A percentile compares a stretch with the other conserved stretches of the same genome.
Conservation (phyloP, 2,113 vertebrate species). For the Corythoichthys haematopterus region DNA sequence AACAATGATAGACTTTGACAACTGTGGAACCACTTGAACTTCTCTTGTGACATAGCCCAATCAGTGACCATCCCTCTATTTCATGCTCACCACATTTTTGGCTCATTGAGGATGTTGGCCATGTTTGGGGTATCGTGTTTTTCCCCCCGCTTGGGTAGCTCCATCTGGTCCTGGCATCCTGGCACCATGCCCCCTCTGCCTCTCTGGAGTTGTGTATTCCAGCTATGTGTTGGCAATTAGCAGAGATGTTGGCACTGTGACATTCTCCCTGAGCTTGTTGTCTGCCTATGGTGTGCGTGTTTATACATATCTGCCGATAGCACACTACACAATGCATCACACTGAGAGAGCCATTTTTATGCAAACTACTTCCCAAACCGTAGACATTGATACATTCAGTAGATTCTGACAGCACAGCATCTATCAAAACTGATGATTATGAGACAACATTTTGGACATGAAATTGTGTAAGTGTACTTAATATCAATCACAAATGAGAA, state of each 20-base stretch:
- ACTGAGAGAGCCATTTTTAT: neutral
- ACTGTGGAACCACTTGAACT: neutral
- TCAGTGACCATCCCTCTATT: conserved; percentile 40
- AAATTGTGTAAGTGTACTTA: neutral
- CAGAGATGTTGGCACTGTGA: conserved; percentile 62
- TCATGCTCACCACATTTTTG: conserved; percentile 41
- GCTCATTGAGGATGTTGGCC: conserved; percentile 53
- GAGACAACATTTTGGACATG: neutral
- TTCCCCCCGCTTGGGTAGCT: conserved; percentile 46
- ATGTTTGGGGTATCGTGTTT: conserved; percentile 59
- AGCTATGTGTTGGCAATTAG: conserved; percentile 71
- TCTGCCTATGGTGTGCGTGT: conserved; percentile 36
- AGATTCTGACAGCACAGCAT: neutral
- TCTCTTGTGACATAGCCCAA: conserved; percentile 1
- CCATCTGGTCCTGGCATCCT: conserved; percentile 69
- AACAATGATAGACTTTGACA: neutral
- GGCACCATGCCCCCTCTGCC: conserved; percentile 55
- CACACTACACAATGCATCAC: neutral
- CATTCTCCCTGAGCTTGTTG: conserved; percentile 57
- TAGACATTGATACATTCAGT: neutral
- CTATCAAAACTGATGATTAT: neutral
- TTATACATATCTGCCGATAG: conserved; percentile 9
- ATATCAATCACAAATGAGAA: no score
- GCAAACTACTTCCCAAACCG: neutral
- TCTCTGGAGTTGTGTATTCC: conserved; percentile 61